These are phyloP conservation scores for Sminthopsis crassicaudata DNA, from an alignment of 2,113 vertebrate species.

Conservation along the genomic window DNA sequence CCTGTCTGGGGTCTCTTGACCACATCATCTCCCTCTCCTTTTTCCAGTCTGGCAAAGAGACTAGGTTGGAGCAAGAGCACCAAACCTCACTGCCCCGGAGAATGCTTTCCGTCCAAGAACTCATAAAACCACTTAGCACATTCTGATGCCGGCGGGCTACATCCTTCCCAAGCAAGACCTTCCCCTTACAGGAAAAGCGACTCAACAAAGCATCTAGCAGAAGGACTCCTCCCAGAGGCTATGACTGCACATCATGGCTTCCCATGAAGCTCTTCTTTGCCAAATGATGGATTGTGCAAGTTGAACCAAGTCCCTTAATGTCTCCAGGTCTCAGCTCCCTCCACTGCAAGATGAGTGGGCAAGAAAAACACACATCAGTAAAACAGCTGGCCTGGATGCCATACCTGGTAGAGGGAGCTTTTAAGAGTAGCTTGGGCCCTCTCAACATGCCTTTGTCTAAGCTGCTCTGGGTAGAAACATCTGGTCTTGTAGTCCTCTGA, in stretches of 20 bases:
- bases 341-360: background rate
- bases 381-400: background rate
- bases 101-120: slow-evolving; percentile 56
- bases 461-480: background rate
- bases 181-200: slow-evolving; percentile 20
- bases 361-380: background rate
- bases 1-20: background rate
- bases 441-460: background rate
- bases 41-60: slow-evolving; percentile 52
- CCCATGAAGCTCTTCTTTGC: background rate
- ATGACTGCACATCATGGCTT: background rate
- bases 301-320: background rate
- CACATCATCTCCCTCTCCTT: slow-evolving; percentile 39
- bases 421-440: background rate
- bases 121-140: slow-evolving; percentile 47
- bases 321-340: background rate
- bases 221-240: background rate
- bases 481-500: background rate
- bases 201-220: background rate
- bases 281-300: background rate
- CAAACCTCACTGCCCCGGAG: slow-evolving; percentile 28
- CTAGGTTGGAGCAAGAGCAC: slow-evolving; percentile 40
- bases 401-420: background rate
- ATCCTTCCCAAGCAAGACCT: slow-evolving; percentile 11
- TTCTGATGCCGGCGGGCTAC: slow-evolving; percentile 28